Percentiles rank a stretch among this genome's conserved stretches.
phyloP scores from a whole-genome alignment of 2,888 invertebrate species.

The Punctoribates punctum region DNA sequence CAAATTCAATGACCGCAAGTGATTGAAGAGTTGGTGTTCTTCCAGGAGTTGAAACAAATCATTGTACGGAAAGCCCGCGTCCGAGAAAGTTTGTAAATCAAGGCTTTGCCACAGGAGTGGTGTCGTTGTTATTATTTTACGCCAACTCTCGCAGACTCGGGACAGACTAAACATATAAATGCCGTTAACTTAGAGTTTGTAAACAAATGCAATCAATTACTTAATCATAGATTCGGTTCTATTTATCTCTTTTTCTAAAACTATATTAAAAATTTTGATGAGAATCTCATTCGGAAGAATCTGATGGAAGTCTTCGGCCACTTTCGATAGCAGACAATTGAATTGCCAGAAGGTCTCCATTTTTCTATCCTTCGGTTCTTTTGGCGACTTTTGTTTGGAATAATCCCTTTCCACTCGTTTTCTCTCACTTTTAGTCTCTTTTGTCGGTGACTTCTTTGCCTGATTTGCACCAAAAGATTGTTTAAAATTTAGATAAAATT shows the following conservation, averaged over 20 bases:
- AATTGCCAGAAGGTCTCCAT: conserved; percentile 9
- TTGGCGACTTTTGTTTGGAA: neutral
- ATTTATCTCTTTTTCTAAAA: conserved; percentile 21
- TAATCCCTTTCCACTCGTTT: conserved; percentile 4
- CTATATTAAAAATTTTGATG: conserved; percentile 15
- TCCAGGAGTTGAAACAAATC: conserved; percentile 2
- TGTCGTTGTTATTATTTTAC: conserved; percentile 40
- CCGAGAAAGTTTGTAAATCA: conserved; percentile 39
- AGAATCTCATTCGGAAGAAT: conserved; percentile 38
- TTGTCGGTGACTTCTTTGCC: neutral
- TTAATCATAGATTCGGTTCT: conserved; percentile 33
- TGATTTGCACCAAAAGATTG: too few relatives aligned
- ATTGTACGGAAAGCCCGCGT: conserved; percentile 15
- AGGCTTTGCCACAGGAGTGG: conserved; percentile 39
- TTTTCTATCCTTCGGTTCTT: neutral
- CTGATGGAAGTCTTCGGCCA: conserved; percentile 34
- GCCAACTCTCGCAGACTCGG: conserved; percentile 42
- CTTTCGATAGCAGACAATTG: neutral
- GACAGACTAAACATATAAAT: conserved; percentile 22
- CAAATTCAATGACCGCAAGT: conserved; percentile 49
- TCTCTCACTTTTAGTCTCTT: neutral
- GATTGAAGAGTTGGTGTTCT: conserved; percentile 36
- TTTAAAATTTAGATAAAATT: neutral
- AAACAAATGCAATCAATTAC: conserved; percentile 17
- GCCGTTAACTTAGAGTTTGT: neutral